Evolutionary conservation across 2,888 invertebrate species (phyloP), one percentile per base, ranked within the genome.

Genomic region (Drosophila ezoana): DNA sequence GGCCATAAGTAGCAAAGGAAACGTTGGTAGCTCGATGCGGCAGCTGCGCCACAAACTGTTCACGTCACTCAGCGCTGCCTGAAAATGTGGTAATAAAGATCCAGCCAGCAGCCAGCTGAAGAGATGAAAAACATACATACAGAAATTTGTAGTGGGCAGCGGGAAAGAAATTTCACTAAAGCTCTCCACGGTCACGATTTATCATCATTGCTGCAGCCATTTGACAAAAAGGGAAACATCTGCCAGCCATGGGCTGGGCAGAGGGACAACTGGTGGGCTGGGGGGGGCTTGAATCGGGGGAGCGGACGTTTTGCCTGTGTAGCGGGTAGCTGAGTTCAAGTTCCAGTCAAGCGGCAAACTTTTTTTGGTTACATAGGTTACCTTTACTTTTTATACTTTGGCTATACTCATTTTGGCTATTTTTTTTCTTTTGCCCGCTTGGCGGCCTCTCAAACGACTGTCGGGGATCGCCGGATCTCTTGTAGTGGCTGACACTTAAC

Each of bases 401-500:
- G n/a, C 43, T 58, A 38, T n/a, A 18, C 18, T 1, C 23, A 23
- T 35, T 41, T 16, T 3, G 11, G 13, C 43, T 58, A 38, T n/a
- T 33, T 40, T 37, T 35, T 35, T 8, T 40, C 48, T 41, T 49
- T 60, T 28, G 33, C 48, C 51, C 51, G 38, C 16, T 16, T 16
- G 11, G 57, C 72, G 70, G 78, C 56, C 57, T 52, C 63, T 71
- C 58, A 77, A 75, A 72, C 72, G 59, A 52, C 52, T 64, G 66
- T 63, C 40, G 72, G 49, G 66, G 44, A 66, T 52, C 64, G 47
- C 38, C 53, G 67, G 53, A 66, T 66, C 69, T 76, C 61, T 79
- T 83, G 83, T 83, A 79, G 44, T 56, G 63, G 60, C 87, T 87
- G 89, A 89, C 85, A 86, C 86, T 87, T 89, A 81, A 81, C 87